Conservation (phyloP, 2,797 vertebrate species). For the Spinibarbus caldwelli region DNA sequence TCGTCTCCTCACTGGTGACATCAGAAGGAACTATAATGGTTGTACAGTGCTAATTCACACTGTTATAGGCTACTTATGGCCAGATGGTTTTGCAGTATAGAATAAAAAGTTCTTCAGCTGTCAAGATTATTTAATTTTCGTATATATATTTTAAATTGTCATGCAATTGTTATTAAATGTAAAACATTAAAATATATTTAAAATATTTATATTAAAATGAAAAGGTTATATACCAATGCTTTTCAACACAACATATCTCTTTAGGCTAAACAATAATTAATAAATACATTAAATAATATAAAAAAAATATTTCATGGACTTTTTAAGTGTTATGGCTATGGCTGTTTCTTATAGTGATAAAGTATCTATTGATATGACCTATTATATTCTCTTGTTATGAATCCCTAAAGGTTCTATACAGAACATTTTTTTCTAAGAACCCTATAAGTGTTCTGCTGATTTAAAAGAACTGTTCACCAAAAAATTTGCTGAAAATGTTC, state of each 20-base stretch:
- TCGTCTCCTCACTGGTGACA: not conserved
- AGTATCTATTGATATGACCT: not conserved
- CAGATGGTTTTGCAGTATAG: not conserved
- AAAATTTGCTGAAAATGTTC: too few relatives aligned
- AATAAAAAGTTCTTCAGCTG: too few relatives aligned
- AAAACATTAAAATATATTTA: too few relatives aligned
- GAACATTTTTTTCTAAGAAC: not conserved
- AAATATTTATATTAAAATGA: not conserved
- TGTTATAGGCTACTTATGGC: not conserved
- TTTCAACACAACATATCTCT: not conserved
- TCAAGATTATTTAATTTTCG: too few relatives aligned
- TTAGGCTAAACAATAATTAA: not conserved
- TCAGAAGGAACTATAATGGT: constrained; percentile 2
- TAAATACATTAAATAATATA: not conserved
- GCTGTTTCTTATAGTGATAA: not conserved
- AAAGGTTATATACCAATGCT: not conserved
- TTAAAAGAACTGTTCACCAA: not conserved
- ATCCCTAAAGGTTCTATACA: not conserved
- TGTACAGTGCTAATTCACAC: not conserved
- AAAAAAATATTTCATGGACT: not conserved
- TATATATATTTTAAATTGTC: too few relatives aligned
- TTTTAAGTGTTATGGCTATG: not conserved
- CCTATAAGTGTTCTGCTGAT: not conserved
- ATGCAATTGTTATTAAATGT: too few relatives aligned
- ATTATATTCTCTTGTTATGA: not conserved